Percentiles rank a stretch among this genome's conserved stretches.
Evolutionary conservation across 2,888 invertebrate genomes (phyloP).

Genomic region (Coelinius sp.): DNA sequence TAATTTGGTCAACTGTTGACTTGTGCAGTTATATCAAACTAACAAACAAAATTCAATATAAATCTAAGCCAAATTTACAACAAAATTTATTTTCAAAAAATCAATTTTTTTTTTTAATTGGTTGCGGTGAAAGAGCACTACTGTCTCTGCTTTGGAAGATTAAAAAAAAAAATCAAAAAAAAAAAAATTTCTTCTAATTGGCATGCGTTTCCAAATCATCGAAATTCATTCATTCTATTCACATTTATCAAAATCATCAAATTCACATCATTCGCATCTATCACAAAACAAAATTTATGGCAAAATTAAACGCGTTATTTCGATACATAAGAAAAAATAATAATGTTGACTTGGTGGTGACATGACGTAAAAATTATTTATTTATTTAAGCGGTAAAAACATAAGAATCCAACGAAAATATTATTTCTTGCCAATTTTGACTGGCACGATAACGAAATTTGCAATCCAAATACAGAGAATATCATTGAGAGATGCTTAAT

Average conservation of each 20-base stretch:
- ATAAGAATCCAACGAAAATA: constrained; percentile 15
- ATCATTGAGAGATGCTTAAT: constrained; percentile 3
- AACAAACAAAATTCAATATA: constrained; percentile 58
- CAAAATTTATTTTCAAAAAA: constrained; percentile 50
- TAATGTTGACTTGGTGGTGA: constrained; percentile 26
- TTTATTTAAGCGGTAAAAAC: neutral
- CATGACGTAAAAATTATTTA: constrained; percentile 16
- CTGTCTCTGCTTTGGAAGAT: constrained; percentile 69
- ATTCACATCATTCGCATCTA: constrained; percentile 50
- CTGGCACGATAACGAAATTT: constrained; percentile 23
- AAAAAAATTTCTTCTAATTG: constrained; percentile 66
- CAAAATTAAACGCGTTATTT: constrained; percentile 34
- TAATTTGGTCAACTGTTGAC: constrained; percentile 59
- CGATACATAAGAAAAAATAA: constrained; percentile 11
- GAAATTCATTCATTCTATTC: constrained; percentile 51
- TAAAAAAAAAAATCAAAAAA: constrained; percentile 47
- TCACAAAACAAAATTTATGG: constrained; percentile 47
- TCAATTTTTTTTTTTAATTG: constrained; percentile 54
- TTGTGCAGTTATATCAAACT: constrained; percentile 71
- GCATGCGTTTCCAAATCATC: constrained; percentile 68
- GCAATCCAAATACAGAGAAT: constrained; percentile 6
- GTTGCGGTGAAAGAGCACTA: constrained; percentile 71
- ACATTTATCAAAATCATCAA: constrained; percentile 57
- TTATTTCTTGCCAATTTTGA: neutral
- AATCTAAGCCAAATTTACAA: constrained; percentile 40